phyloP scores from a whole-genome alignment of 2,888 invertebrate genomes.

The Lepidochitona cinerea region DNA sequence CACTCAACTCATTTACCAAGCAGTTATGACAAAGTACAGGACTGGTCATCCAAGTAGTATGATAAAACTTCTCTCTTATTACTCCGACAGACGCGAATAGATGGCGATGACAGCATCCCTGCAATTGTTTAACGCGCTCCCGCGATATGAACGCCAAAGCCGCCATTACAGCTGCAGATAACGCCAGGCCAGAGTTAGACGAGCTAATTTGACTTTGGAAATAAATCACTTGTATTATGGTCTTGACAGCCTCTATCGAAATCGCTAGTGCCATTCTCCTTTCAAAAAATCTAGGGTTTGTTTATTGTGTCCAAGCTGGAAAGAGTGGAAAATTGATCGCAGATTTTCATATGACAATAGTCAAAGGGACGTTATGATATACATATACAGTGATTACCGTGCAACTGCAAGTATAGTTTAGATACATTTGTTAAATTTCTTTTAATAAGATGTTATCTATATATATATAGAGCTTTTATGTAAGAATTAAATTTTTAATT shows the following conservation, averaged over 20 bases:
- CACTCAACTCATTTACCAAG: too few species aligned
- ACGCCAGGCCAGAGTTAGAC: background rate
- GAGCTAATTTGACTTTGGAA: background rate
- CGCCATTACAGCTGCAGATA: slow-evolving; percentile 1
- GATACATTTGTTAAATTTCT: too few species aligned
- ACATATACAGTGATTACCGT: too few species aligned
- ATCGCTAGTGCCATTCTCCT: background rate
- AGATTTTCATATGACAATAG: too few species aligned
- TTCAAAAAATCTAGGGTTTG: background rate
- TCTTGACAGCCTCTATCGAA: background rate
- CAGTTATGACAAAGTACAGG: too few species aligned
- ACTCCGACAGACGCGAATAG: background rate
- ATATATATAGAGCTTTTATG: too few species aligned
- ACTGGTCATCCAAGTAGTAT: background rate
- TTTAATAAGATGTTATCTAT: too few species aligned
- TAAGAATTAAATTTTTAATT: too few species aligned
- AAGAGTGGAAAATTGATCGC: background rate
- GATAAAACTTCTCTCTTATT: slow-evolving; percentile 1
- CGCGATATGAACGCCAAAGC: background rate
- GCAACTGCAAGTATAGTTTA: too few species aligned
- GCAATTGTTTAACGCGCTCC: background rate
- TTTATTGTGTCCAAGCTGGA: background rate
- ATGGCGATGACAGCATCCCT: background rate
- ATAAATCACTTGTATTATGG: slow-evolving; percentile 5
- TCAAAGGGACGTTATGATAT: too few species aligned